Evolutionary conservation across 2,113 vertebrate genomes (phyloP), one percentile per base, ranked within the genome.

Genomic region (Microcebus ravelobensis): DNA sequence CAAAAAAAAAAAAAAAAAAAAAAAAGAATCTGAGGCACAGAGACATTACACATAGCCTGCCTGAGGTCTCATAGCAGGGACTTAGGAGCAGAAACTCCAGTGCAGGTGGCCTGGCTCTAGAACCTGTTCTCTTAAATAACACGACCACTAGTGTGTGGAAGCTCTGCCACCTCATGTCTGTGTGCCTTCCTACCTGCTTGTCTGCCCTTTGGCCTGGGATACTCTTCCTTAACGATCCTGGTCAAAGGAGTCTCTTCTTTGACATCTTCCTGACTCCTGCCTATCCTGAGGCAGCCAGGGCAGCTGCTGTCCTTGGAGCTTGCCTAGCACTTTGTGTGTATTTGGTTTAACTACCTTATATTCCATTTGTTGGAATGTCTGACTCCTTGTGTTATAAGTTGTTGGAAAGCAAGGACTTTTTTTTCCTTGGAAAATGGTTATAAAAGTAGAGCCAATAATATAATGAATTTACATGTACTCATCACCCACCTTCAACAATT

Each of bases 391-490:
- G 50, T 88, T 74, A 65, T n/a, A 59, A 92, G 48, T 31, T 95
- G 95, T 63, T 83, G 67, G 84, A 83, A n/a, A 92, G 13, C 61
- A 87, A 76, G n/a, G 65, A 48, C 21, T 87, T 65, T 18, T 70
- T 57, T 57, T 67, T 9, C 57, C 11, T 61, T 17, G 25, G 68
- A 77, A 94, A 89, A 45, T 45, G 48, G 11, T 67, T 95, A 20
- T 23, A 52, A 71, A 89, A 83, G 15, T 31, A 63, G 90, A 94
- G 57, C 34, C 68, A 57, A 50, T 57, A 39, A 52, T 55, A 63
- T 59, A 55, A 59, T 59, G 31, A 52, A 23, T 39, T 50, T 65
- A 36, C 2, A 20, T 5, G 12, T 20, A 29, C 23, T 77, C 55
- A n/a, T 68, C 14, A 50, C 0, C 3, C 18, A 63, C 13, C 8